Evolutionary conservation across 2,113 vertebrate species (phyloP).

Genomic region (Mugil cephalus): DNA sequence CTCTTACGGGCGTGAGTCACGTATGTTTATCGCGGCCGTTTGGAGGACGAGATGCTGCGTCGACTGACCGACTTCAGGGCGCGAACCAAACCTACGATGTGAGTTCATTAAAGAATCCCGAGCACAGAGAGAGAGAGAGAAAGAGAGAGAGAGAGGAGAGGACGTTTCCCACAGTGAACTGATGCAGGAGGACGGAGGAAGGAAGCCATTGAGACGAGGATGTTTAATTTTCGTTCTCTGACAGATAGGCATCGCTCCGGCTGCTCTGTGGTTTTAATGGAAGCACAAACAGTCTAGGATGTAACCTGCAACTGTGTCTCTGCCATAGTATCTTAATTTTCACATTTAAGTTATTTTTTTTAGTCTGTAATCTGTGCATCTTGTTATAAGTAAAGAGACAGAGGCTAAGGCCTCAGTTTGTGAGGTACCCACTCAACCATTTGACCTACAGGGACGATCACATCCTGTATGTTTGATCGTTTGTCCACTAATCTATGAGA

Average conservation of each 20-base stretch:
- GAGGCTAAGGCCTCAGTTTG: too few relatives aligned
- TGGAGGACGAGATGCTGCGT: constrained; percentile 11
- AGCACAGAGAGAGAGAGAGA: neutral
- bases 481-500: too few relatives aligned
- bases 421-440: too few relatives aligned
- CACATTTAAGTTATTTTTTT: too few relatives aligned
- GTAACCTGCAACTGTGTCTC: neutral
- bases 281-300: neutral
- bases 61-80: constrained; percentile 60
- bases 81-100: constrained; percentile 42
- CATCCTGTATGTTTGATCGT: too few relatives aligned
- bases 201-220: constrained; percentile 75
- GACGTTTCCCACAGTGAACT: constrained; percentile 61
- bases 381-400: too few relatives aligned
- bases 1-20: constrained; percentile 20
- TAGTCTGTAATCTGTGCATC: too few relatives aligned
- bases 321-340: neutral
- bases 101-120: constrained; percentile 27
- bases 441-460: too few relatives aligned
- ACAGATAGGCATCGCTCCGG: constrained; percentile 76
- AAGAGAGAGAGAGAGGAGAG: neutral
- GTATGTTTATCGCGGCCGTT: constrained; percentile 33
- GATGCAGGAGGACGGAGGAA: constrained; percentile 66
- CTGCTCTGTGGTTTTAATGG: constrained; percentile 9
- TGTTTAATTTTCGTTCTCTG: constrained; percentile 64